Percentiles rank a stretch among this genome's conserved stretches.
Conservation (phyloP, 2,888 invertebrate species). For the Athripsodes cinereus region DNA sequence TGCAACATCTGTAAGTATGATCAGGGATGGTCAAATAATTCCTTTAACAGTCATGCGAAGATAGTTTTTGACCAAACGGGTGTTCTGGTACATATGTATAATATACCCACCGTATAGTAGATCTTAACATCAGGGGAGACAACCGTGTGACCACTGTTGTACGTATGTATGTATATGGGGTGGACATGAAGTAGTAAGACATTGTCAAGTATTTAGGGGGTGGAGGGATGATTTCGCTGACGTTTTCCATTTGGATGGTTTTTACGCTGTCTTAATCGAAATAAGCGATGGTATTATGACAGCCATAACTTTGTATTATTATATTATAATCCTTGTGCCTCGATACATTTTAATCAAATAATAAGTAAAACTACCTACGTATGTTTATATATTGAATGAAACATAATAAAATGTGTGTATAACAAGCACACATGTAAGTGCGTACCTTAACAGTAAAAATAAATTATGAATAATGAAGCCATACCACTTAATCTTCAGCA, state of each 20-base stretch:
- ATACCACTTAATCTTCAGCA: no score
- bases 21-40: not conserved
- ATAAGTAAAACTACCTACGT: no score
- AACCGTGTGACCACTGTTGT: not conserved
- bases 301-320: constrained; percentile 2
- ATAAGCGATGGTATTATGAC: constrained; percentile 2
- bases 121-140: no score
- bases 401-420: no score
- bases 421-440: no score
- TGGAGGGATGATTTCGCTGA: constrained; percentile 1
- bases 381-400: no score
- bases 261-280: not conserved
- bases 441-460: no score
- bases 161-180: not conserved
- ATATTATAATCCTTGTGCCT: not conserved
- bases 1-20: not conserved
- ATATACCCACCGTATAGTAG: no score
- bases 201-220: not conserved
- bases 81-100: no score
- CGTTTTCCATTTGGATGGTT: constrained; percentile 1
- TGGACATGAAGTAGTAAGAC: not conserved
- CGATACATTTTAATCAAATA: not conserved
- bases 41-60: not conserved
- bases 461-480: no score
- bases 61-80: not conserved